Evolutionary conservation across 2,888 invertebrate species (phyloP).

Genomic region (Drosophila tripunctata): DNA sequence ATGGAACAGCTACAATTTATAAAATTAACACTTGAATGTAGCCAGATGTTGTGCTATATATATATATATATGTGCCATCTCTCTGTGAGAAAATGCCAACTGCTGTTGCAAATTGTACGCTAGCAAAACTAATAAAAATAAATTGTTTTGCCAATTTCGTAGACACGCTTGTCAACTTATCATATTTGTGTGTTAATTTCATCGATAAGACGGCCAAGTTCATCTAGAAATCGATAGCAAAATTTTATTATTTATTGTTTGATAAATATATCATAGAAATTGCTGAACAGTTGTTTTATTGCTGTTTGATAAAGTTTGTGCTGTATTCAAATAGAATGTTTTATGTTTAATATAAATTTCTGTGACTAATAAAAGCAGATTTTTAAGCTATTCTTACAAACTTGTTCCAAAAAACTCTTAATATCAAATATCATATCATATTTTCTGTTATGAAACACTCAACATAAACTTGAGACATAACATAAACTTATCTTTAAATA

Average conservation of each 20-base stretch:
- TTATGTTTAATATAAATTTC: too few species aligned
- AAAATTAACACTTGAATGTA: conserved; percentile 67
- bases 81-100: conserved; percentile 34
- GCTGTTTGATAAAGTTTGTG: neutral
- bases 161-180: conserved; percentile 39
- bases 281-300: neutral
- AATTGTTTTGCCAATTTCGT: conserved; percentile 63
- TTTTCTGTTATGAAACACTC: too few species aligned
- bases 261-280: neutral
- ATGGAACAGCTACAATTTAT: conserved; percentile 46
- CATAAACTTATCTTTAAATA: too few species aligned
- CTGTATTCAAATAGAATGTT: neutral
- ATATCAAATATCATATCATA: too few species aligned
- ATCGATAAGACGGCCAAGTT: conserved; percentile 3
- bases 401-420: too few species aligned
- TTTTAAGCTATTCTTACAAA: too few species aligned
- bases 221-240: neutral
- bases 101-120: conserved; percentile 25
- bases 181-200: conserved; percentile 24
- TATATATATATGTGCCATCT: neutral
- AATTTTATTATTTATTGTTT: neutral
- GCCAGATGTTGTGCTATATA: conserved; percentile 61
- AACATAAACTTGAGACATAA: too few species aligned
- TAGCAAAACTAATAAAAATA: conserved; percentile 59
- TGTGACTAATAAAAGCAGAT: too few species aligned